These are phyloP conservation scores for Syngnathoides biaculeatus DNA, from an alignment of 2,113 vertebrate genomes.

Conservation along the genomic window DNA sequence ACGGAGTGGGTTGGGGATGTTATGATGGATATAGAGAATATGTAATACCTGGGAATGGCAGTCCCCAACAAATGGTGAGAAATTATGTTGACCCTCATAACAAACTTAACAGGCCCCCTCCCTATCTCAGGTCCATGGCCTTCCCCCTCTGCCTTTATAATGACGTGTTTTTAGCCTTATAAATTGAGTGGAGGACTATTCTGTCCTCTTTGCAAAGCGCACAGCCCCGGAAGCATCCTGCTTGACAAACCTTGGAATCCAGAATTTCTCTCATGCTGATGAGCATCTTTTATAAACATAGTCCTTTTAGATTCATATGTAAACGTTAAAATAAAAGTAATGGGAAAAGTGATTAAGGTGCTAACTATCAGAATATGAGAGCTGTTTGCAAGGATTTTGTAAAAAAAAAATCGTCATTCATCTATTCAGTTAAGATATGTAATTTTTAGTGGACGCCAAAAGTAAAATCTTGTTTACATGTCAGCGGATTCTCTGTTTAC, in stretches of 20 bases:
- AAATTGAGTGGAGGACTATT: constrained; percentile 20
- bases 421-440: not conserved
- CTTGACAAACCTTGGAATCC: constrained; percentile 2
- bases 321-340: not conserved
- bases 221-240: constrained; percentile 8
- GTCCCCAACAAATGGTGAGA: constrained; percentile 23
- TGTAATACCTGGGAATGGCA: constrained; percentile 9
- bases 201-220: constrained; percentile 6
- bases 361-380: not conserved
- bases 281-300: not conserved
- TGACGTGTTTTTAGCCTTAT: constrained; percentile 55
- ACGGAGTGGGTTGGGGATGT: not conserved
- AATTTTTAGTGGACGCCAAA: not conserved
- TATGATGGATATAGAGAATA: constrained; percentile 17
- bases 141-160: constrained; percentile 62
- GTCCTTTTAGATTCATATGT: constrained; percentile 10
- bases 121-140: not conserved
- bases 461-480: not conserved
- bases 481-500: not conserved
- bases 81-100: constrained; percentile 27
- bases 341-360: not conserved
- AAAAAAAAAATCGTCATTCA: not conserved
- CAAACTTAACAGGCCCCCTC: constrained; percentile 8
- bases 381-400: not conserved
- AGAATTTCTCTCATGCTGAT: not conserved